A percentile compares a stretch with the other conserved stretches of the same genome.
Evolutionary conservation across 2,888 invertebrate genomes (phyloP).

Genomic region (Cephus nigrinus): DNA sequence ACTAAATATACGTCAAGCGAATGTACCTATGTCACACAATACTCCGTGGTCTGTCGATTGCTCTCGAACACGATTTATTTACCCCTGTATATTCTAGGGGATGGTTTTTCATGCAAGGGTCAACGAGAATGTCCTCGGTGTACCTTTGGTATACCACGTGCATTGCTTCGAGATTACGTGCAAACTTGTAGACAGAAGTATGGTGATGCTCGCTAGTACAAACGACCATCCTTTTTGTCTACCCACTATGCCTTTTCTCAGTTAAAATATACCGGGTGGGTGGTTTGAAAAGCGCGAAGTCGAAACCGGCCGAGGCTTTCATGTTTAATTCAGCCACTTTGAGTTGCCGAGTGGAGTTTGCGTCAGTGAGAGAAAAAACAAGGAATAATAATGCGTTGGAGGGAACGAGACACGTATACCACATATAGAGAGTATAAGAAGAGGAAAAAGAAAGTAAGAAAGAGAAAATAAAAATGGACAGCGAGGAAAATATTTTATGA

Average conservation of each 20-base stretch:
- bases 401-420: neutral
- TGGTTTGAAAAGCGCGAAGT: neutral
- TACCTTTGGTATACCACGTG: neutral
- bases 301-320: neutral
- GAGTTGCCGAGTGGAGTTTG: neutral
- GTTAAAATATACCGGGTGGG: neutral
- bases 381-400: neutral
- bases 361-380: neutral
- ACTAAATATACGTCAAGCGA: no score
- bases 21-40: neutral
- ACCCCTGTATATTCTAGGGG: neutral
- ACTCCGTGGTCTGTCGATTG: neutral
- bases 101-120: neutral
- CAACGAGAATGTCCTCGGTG: neutral
- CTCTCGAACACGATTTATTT: neutral
- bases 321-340: neutral
- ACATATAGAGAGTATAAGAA: neutral
- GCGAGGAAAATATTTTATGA: no score
- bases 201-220: neutral
- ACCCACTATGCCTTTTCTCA: neutral
- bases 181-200: neutral
- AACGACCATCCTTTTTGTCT: neutral
- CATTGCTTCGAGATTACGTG: neutral
- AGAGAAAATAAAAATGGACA: neutral
- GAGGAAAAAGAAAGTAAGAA: neutral